phyloP scores from a whole-genome alignment of 2,113 vertebrate species.

The Aphyosemion australe region DNA sequence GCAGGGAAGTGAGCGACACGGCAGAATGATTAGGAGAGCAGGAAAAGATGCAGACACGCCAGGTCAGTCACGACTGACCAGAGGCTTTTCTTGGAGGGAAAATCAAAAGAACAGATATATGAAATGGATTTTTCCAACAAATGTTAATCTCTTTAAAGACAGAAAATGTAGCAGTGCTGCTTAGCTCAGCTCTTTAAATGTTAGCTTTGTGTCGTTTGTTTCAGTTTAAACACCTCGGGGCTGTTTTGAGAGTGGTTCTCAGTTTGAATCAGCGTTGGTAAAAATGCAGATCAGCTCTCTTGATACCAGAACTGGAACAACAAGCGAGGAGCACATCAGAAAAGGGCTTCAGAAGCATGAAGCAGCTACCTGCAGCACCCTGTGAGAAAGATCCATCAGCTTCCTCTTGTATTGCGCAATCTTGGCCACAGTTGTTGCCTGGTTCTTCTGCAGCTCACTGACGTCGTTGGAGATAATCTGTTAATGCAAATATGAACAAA shows the following conservation, averaged over 20 bases:
- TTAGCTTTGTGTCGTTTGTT: neutral
- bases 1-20: conserved; percentile 18
- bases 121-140: neutral
- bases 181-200: neutral
- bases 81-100: neutral
- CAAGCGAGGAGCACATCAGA: neutral
- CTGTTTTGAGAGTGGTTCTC: neutral
- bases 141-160: neutral
- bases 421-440: conserved; percentile 94
- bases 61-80: conserved; percentile 7
- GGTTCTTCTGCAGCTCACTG: conserved; percentile 96
- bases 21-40: neutral
- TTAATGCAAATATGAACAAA: neutral
- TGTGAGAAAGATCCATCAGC: conserved; percentile 94
- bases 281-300: too few relatives aligned
- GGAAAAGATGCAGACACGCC: neutral
- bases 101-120: neutral
- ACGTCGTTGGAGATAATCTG: conserved; percentile 98
- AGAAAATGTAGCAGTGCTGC: neutral
- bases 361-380: conserved; percentile 89
- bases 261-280: too few relatives aligned
- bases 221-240: neutral
- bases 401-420: conserved; percentile 98
- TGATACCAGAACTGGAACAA: too few relatives aligned
- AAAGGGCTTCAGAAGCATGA: neutral